phyloP scores from a whole-genome alignment of 1,140 invertebrate genomes.

The Armadillidium nasatum region DNA sequence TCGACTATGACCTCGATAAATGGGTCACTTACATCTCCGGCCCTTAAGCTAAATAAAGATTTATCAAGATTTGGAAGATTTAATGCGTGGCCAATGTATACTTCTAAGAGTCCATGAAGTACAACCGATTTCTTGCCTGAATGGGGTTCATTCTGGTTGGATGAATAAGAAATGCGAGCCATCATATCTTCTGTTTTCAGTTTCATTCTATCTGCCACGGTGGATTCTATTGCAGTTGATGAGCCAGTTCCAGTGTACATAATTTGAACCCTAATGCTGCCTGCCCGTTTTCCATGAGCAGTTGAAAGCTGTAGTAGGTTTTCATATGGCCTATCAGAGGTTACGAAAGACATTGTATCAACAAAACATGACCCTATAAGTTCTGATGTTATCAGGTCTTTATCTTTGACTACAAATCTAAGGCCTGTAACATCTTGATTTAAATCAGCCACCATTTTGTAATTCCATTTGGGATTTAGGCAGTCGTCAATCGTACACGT shows the following conservation, averaged over 20 bases:
- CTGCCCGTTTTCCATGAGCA: constrained; percentile 29
- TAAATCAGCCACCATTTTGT: constrained; percentile 32
- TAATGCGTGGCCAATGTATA: constrained; percentile 31
- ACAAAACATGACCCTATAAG: constrained; percentile 10
- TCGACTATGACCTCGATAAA: constrained; percentile 36
- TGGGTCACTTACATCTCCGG: constrained; percentile 39
- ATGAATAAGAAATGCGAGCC: constrained; percentile 24
- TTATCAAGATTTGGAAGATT: constrained; percentile 41
- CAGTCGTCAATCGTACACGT: constrained; percentile 41
- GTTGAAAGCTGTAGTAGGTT: constrained; percentile 26
- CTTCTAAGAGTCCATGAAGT: constrained; percentile 35
- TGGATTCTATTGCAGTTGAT: constrained; percentile 21
- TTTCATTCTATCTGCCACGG: constrained; percentile 24
- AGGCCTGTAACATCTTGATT: constrained; percentile 37
- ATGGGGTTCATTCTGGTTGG: constrained; percentile 5
- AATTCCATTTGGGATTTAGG: constrained; percentile 41
- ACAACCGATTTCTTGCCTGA: constrained; percentile 31
- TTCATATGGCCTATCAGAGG: constrained; percentile 12
- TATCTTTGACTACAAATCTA: constrained; percentile 33
- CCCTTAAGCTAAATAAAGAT: constrained; percentile 38
- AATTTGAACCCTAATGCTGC: constrained; percentile 21
- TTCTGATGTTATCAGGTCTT: constrained; percentile 18
- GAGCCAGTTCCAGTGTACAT: not conserved
- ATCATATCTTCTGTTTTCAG: constrained; percentile 29
- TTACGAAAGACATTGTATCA: constrained; percentile 26